Evolutionary conservation across 2,113 vertebrate genomes (phyloP), one percentile per base, ranked within the genome.

Genomic region (Barnardius zonarius): DNA sequence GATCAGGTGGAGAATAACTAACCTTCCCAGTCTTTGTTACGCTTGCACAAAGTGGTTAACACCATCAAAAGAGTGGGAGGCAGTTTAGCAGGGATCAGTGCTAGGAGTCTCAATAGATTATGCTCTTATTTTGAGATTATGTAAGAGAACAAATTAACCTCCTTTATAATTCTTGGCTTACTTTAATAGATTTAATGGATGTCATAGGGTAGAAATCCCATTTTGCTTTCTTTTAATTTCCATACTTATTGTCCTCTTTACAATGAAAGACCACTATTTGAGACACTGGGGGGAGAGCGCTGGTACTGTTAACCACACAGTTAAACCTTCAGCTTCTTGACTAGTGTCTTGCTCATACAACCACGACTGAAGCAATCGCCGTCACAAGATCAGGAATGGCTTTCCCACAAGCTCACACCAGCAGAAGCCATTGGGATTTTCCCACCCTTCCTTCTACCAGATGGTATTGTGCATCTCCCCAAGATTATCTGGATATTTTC

Each of bases 71-170:
- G 20, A 35, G 41, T 46, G 49, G 67, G 31, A 75, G 68, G 66
- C 73, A 69, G 57, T 82, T 92, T 61, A 94, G 62, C 57, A 63
- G 23, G 37, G 69, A 83, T 88, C 64, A 48, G 59, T 44, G 27
- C 41, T 69, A 54, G 24, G 20, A 92, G 66, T 54, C 73, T 87
- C 88, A 85, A 43, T 41, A 87, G 74, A 84, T 90, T 49, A 92
- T 23, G 59, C 75, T 80, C 35, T 85, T 95, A 84, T 92, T 95
- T 80, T 92, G 51, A 79, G 77, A 92, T 49, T 80, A 44, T 63
- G 18, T 64, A 74, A 78, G 52, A 91, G 86, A 95, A 76, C 54
- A 92, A 94, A 95, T 84, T 82, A 93, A 86, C 70, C 79, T 86
- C 67, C 78, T 88, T 93, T 75, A 55, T 69, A 88, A 89, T 31